Conservation (phyloP, 2,888 invertebrate species). For the Beris chalybata region DNA sequence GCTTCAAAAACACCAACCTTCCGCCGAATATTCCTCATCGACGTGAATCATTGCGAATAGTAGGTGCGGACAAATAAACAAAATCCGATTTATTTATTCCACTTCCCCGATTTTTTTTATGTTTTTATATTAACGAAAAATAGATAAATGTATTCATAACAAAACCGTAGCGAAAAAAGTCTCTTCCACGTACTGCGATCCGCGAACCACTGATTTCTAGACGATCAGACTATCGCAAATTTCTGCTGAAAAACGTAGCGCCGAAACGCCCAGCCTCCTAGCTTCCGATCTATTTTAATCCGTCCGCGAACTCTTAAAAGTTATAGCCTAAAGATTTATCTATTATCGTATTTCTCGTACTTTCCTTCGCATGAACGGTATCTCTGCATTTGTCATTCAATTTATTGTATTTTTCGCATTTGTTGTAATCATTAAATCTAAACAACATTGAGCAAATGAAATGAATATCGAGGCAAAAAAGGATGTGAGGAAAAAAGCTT, state of each 20-base stretch:
- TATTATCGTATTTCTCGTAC: too few relatives aligned
- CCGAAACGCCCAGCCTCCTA: not conserved
- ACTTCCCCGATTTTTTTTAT: not conserved
- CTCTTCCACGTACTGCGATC: not conserved
- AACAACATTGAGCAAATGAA: too few relatives aligned
- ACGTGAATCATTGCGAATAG: constrained; percentile 21
- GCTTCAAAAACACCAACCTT: constrained; percentile 23
- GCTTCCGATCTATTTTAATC: constrained; percentile 29
- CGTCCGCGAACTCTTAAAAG: constrained; percentile 8
- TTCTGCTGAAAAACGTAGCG: not conserved
- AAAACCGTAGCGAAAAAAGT: not conserved
- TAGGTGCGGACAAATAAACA: constrained; percentile 6
- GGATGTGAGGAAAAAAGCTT: too few relatives aligned
- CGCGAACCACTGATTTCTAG: not conserved
- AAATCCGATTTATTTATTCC: not conserved
- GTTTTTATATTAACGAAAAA: not conserved
- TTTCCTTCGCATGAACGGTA: too few relatives aligned
- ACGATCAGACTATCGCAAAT: constrained; percentile 1
- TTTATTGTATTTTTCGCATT: too few relatives aligned
- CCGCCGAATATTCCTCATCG: constrained; percentile 25
- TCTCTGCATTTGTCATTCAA: too few relatives aligned
- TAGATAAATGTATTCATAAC: not conserved
- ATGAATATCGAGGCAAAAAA: too few relatives aligned
- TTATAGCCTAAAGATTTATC: not conserved
- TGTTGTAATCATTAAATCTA: too few relatives aligned